Conservation (phyloP, 1,140 invertebrate genomes). For the Laodelphax striatellus region DNA sequence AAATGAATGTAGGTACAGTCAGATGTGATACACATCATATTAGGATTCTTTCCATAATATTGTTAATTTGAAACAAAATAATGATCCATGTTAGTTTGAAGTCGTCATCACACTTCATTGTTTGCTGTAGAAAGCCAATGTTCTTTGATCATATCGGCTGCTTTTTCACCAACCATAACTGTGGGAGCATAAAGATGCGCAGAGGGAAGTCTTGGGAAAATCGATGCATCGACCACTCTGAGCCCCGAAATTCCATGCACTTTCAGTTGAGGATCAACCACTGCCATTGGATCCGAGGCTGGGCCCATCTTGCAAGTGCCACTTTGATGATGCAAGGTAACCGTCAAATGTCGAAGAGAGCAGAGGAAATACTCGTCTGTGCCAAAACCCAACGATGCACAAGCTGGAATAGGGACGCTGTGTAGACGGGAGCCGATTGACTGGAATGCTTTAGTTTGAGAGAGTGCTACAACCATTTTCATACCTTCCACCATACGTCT, state of each 20-base stretch:
- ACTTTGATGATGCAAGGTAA: conserved; percentile 51
- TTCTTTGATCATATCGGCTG: conserved; percentile 62
- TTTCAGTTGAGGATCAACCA: conserved; percentile 58
- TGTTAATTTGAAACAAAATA: too few species aligned
- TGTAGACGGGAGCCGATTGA: conserved; percentile 43
- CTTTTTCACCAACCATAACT: conserved; percentile 80
- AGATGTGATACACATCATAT: too few species aligned
- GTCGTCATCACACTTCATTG: not conserved
- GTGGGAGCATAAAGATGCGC: conserved; percentile 62
- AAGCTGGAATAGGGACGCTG: conserved; percentile 44
- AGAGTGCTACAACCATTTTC: conserved; percentile 44
- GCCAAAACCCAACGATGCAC: conserved; percentile 37
- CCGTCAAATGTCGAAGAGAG: conserved; percentile 45
- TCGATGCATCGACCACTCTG: conserved; percentile 61
- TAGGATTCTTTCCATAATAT: too few species aligned
- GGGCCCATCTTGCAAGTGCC: conserved; percentile 53
- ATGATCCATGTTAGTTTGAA: too few species aligned
- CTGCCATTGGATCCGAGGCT: conserved; percentile 44
- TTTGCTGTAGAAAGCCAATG: conserved; percentile 32
- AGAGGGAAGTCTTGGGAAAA: conserved; percentile 58
- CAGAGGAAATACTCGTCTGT: conserved; percentile 63
- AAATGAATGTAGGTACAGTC: too few species aligned
- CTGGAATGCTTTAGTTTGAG: conserved; percentile 45
- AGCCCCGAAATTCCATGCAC: conserved; percentile 56
- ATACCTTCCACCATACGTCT: conserved; percentile 54